Percentiles rank a stretch among this genome's conserved stretches.
Conservation (phyloP, 1,140 invertebrate species). For the Agrypnia vestita region DNA sequence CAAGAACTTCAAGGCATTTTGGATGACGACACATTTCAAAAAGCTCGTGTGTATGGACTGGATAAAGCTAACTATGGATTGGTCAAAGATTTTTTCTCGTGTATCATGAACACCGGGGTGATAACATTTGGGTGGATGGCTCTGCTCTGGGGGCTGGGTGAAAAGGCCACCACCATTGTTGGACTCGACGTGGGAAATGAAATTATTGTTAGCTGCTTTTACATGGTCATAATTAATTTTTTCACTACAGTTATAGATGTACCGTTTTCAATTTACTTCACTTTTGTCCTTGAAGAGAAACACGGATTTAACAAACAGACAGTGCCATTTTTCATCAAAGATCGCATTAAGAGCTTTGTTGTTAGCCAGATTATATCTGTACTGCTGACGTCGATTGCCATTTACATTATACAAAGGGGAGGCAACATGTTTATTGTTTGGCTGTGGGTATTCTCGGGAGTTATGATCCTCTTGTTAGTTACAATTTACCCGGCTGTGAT, state of each 20-base stretch:
- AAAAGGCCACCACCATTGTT: conserved; percentile 72
- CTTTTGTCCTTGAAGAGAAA: conserved; percentile 96
- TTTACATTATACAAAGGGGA: conserved; percentile 92
- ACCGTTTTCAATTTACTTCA: conserved; percentile 92
- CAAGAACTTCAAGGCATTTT: conserved; percentile 82
- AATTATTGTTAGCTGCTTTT: conserved; percentile 84
- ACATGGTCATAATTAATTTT: conserved; percentile 81
- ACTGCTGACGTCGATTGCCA: conserved; percentile 86
- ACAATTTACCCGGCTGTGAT: conserved; percentile 98
- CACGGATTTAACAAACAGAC: conserved; percentile 99
- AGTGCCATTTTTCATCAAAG: conserved; percentile 92
- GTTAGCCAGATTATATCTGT: conserved; percentile 84
- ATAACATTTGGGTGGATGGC: conserved; percentile 75
- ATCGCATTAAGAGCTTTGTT: conserved; percentile 91
- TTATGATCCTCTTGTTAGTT: conserved; percentile 85
- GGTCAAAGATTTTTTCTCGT: conserved; percentile 81
- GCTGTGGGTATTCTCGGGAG: conserved; percentile 92
- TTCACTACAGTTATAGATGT: conserved; percentile 79
- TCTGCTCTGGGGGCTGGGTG: conserved; percentile 78
- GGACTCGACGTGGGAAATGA: conserved; percentile 77
- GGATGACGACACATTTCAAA: conserved; percentile 88
- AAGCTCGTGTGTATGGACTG: conserved; percentile 88
- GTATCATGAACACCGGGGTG: conserved; percentile 82
- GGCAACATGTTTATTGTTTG: conserved; percentile 96
- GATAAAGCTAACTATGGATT: conserved; percentile 89